Base-by-base conservation (phyloP, 1,140 invertebrate genomes). In the Cyrtorhinus lividipennis region DNA sequence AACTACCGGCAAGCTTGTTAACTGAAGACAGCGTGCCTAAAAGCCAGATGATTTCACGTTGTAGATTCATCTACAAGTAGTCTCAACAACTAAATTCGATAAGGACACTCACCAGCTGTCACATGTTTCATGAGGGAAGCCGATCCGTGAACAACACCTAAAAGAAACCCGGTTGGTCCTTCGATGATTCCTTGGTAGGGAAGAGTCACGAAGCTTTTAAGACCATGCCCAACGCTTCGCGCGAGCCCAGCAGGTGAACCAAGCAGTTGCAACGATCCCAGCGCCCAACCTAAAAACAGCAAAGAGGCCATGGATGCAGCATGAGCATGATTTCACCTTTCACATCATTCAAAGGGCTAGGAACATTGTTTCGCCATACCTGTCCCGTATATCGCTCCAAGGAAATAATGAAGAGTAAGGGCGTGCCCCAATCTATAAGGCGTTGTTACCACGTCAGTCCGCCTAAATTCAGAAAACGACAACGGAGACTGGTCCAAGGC, bases 401-500 rank as follows among this genome's bases (percentile, higher is more conserved):
- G 90, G 2, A 94, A 79, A 73, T 95, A 96, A 76, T 96, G 92
- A 74, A 91, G 83, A 0, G 87, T 86, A 30, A 95, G 70, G 0
- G 83, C 82, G 71, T 90, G 85, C 0, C 89, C 87, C 44, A 97
- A 77, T 61, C 84, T 81, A 65, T 85, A 86, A 3, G 81, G 76
- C 0, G 88, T 88, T 0, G 90, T 91, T 56, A 87, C 76, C 56
- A 95, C 70, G 68, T 86, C 78, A 15, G 77, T 76, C 25, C 85
- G 79, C 67, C 87, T 81, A 74, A 95, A 96, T 24, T 79, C 78
- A 1, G 82, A 80, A 71, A 97, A 90, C 1, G 85, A 80, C 1
- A 98, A 74, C 0, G 92, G 92, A 2, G 92, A 91, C 66, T 93
- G 85, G 73, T 96, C 92, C 26, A 95, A 73, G 0, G 92, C 92